These are phyloP conservation scores for Hirudinaria manillensis DNA, from an alignment of 2,888 invertebrate genomes.

Conservation along the genomic window DNA sequence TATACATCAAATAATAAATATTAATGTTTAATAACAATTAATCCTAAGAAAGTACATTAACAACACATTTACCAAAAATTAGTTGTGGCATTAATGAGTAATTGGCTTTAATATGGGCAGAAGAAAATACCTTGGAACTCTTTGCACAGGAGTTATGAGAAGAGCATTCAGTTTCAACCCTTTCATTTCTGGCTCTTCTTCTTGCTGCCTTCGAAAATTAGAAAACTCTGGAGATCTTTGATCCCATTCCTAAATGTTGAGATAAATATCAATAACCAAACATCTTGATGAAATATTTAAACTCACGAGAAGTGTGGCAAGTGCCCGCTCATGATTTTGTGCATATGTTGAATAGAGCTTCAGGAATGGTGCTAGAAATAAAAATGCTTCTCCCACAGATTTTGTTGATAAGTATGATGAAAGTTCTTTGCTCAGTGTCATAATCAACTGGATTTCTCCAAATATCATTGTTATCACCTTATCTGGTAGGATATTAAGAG, in stretches of 20 bases:
- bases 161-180: constrained; percentile 65
- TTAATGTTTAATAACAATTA: neutral
- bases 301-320: constrained; percentile 62
- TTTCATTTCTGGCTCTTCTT: constrained; percentile 66
- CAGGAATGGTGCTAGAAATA: constrained; percentile 69
- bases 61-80: no score
- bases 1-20: neutral
- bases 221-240: constrained; percentile 48
- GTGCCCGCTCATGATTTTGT: constrained; percentile 65
- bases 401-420: constrained; percentile 53
- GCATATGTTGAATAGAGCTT: constrained; percentile 74
- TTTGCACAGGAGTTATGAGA: constrained; percentile 71
- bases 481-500: constrained; percentile 47
- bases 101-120: neutral
- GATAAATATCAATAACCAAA: constrained; percentile 4
- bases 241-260: constrained; percentile 46
- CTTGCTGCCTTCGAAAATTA: constrained; percentile 57
- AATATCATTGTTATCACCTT: constrained; percentile 48
- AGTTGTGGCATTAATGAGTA: no score
- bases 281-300: neutral
- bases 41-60: no score
- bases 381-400: constrained; percentile 65
- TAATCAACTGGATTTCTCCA: constrained; percentile 51
- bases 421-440: constrained; percentile 55
- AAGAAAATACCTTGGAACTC: constrained; percentile 61